Base-by-base conservation (phyloP, 2,797 vertebrate genomes). In the Heterohyrax brucei region DNA sequence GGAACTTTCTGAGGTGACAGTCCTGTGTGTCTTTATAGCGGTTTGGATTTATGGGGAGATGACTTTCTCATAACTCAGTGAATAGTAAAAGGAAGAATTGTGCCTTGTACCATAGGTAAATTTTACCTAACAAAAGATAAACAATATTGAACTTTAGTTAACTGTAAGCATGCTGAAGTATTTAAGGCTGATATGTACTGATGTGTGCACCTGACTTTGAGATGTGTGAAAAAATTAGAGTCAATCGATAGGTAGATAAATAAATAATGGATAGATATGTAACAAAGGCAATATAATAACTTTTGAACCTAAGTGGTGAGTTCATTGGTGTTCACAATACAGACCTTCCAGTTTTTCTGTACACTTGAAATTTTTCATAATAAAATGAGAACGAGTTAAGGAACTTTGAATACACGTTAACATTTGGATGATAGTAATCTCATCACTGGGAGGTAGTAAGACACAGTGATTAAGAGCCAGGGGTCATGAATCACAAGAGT, bases 21-120 rank as follows among this genome's bases (percentile, higher is more conserved):
- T 86, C 26, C 26, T 76, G 2, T 88, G 0, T 86, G 39, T 73
- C 18, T 72, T 93, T 24, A 85, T 5, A 76, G 66, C 72, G 19
- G 5, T 86, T 79, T 78, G 44, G 44, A 93, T 24, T 46, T 9
- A 18, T 21, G 24, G 30, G 44, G 80, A 10, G 66, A 22, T 56
- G 28, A 12, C n/a, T 61, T 94, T 89, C 87, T 89, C 46, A 95
- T 68, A 89, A 89, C 9, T 76, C 59, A 83, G 44, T 61, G 83
- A 90, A 53, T 76, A 72, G 13, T 61, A 59, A 19, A 24, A 10
- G 82, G 86, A 82, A 66, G 30, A 76, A 89, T 46, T 94, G 39
- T 86, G 18, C 30, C 59, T 76, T 95, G 88, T 7, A 83, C n/a
- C 56, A 19, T 53, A 26, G 56, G 14, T 86, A 79, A 95, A 76